Evolutionary conservation across 2,888 invertebrate genomes (phyloP).

Genomic region (Teinopalpus imperialis): DNA sequence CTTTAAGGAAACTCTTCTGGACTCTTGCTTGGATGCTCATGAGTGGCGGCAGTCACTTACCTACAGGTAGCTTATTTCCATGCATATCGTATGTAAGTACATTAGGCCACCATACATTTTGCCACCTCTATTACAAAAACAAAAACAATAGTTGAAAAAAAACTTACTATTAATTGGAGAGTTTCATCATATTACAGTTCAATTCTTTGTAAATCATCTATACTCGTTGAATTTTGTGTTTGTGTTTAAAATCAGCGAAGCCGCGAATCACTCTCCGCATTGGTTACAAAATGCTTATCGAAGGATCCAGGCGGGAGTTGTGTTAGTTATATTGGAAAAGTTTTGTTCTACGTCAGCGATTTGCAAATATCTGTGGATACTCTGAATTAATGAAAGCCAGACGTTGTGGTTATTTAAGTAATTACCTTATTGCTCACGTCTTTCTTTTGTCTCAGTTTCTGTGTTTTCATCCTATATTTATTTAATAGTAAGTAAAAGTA

Average conservation of each 20-base stretch:
- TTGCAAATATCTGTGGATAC: conserved; percentile 50
- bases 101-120: too few species aligned
- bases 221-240: conserved; percentile 40
- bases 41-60: too few species aligned
- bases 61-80: too few species aligned
- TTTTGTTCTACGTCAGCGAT: conserved; percentile 51
- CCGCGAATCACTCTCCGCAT: conserved; percentile 39
- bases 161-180: too few species aligned
- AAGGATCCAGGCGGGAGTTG: conserved; percentile 58
- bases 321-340: conserved; percentile 68
- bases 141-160: too few species aligned
- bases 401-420: conserved; percentile 36
- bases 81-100: too few species aligned
- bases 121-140: too few species aligned
- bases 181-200: conserved; percentile 20
- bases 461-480: too few species aligned
- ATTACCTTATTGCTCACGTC: conserved; percentile 21
- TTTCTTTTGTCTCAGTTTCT: too few species aligned
- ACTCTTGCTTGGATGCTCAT: too few species aligned
- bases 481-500: too few species aligned
- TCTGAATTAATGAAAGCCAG: conserved; percentile 54
- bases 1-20: too few species aligned
- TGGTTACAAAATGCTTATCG: conserved; percentile 76
- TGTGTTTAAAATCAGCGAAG: conserved; percentile 52
- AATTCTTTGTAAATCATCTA: conserved; percentile 38